Base-by-base conservation (phyloP, 2,113 vertebrate genomes). In the Sphaerodactylus townsendi region DNA sequence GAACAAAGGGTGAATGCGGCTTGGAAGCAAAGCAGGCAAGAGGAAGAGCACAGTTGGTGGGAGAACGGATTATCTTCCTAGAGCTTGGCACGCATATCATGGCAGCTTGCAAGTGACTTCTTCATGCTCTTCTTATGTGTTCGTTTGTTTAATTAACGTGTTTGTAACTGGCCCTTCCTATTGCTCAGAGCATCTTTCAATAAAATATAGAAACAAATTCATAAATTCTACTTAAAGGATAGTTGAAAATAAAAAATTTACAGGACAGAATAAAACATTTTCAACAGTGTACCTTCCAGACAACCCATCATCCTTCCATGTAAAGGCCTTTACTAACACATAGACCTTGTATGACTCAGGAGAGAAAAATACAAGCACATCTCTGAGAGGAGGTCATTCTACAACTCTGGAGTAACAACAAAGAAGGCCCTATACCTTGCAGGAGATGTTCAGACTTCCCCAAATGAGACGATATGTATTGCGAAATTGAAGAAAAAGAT, bases 71-170 rank as follows among this genome's bases (percentile, higher is more conserved):
- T 48, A 78, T 70, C 66, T 33, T 48, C 65, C 44, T 80, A 14
- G 46, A 83, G 13, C 23, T 3, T 71, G 70, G 33, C 83, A 30
- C 25, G 44, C 15, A 37, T 8, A 19, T 2, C 35, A 39, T 83
- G 81, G 39, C 37, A 77, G 17, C 23, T 64, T 81, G 48, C 30
- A 62, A 56, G n/a, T 13, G 46, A 76, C 62, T 23, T 14, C 3
- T 44, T 33, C 48, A 10, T 66, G 0, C 41, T 1, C 64, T 46
- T 46, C 56, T 15, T 73, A 77, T 78, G 25, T 48, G 23, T 69
- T 70, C 62, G n/a, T 44, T 84, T 84, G 46, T 28, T 84, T 62
- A 69, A 78, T 69, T 78, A 59, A 62, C 59, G 19, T 64, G 72
- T 72, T 59, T 70, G 30, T 35, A 48, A 62, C 9, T 21, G 13